Conservation (phyloP, 2,888 invertebrate species). For the Arrhopalites spinosus region DNA sequence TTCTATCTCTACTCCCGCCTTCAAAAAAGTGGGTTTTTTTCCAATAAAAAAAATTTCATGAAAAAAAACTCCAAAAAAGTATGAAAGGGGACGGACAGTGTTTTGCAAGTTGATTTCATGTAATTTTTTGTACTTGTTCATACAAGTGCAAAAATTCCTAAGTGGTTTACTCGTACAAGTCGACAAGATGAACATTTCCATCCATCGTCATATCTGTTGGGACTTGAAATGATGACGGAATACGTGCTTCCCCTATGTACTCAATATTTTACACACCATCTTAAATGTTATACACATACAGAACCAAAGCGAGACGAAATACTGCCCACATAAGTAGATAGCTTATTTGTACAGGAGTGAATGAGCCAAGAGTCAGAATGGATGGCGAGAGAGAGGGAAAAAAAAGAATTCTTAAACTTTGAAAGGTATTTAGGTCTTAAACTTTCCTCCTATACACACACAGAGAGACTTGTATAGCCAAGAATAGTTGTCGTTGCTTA, state of each 20-base stretch:
- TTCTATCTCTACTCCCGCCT: too few species aligned
- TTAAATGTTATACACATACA: too few species aligned
- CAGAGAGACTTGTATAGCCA: neutral
- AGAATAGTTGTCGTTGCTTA: neutral
- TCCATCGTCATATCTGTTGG: neutral
- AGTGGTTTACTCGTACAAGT: neutral
- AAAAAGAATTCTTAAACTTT: neutral
- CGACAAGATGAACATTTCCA: neutral
- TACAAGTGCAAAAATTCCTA: constrained; percentile 10
- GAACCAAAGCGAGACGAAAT: too few species aligned
- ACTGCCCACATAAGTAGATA: neutral
- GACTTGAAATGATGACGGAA: neutral
- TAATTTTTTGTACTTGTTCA: neutral
- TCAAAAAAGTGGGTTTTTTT: too few species aligned
- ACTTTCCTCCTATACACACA: too few species aligned
- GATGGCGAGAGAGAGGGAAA: neutral
- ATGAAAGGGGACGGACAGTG: too few species aligned
- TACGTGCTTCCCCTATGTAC: neutral
- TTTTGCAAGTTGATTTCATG: neutral
- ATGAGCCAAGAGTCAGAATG: constrained; percentile 3
- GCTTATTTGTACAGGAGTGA: neutral
- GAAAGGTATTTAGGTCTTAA: neutral
- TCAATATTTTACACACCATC: neutral
- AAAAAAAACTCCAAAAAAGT: too few species aligned
- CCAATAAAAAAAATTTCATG: too few species aligned